A percentile compares a stretch with the other conserved stretches of the same genome.
These are phyloP conservation scores for Romanogobio albipinnatus DNA, from an alignment of 2,113 vertebrate genomes.

Conservation along the genomic window DNA sequence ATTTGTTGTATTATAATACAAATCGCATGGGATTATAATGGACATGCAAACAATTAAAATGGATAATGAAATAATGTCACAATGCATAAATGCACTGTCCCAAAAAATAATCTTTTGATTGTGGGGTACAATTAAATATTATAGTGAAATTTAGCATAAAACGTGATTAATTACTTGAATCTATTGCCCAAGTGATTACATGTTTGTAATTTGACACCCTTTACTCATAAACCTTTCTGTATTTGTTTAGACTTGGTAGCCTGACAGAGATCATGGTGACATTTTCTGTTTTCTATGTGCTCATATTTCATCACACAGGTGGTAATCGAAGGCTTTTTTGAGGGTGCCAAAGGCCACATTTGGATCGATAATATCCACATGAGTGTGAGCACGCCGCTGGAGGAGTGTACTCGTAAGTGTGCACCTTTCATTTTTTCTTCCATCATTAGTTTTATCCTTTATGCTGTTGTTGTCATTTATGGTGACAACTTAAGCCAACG, in stretches of 20 bases:
- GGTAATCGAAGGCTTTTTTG: conserved; percentile 90
- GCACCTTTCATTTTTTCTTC: background rate
- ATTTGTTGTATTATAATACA: background rate
- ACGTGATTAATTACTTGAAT: background rate
- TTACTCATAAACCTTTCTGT: background rate
- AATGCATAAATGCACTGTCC: background rate
- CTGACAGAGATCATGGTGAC: background rate
- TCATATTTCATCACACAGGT: conserved; percentile 76
- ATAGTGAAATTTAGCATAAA: background rate
- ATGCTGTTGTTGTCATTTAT: background rate
- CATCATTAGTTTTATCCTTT: background rate
- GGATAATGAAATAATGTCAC: background rate
- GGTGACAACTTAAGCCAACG: background rate
- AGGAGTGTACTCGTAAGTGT: conserved; percentile 92
- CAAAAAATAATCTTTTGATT: background rate
- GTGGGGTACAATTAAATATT: background rate
- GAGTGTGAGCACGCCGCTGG: conserved; percentile 83
- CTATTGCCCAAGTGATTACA: background rate
- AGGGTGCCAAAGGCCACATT: conserved; percentile 84
- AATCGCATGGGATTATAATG: background rate
- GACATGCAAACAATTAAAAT: background rate
- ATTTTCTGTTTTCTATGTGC: background rate
- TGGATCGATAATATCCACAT: conserved; percentile 93
- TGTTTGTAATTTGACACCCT: background rate
- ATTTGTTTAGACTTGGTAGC: background rate